Conservation (phyloP, 2,113 vertebrate genomes). For the Peromyscus maniculatus region DNA sequence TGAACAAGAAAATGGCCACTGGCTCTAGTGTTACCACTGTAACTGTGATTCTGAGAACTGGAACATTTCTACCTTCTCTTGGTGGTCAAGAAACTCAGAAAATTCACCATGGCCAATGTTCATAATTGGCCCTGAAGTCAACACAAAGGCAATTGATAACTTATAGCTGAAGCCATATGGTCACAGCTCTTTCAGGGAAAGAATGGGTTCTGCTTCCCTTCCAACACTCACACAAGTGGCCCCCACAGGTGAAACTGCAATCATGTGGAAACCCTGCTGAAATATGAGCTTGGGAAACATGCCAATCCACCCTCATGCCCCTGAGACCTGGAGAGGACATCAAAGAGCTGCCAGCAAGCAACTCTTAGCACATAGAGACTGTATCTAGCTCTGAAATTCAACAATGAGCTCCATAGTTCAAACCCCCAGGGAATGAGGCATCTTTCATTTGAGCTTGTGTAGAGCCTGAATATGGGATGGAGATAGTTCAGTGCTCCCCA, state of each 20-base stretch:
- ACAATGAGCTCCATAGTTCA: background rate
- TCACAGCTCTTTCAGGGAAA: background rate
- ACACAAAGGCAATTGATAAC: background rate
- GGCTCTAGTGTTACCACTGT: background rate
- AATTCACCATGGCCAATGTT: background rate
- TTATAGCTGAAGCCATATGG: background rate
- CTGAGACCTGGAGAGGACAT: background rate
- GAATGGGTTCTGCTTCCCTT: background rate
- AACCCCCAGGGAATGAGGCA: too few relatives aligned
- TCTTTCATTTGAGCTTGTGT: background rate
- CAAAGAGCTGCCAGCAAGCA: background rate
- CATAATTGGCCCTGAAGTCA: background rate
- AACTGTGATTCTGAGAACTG: constrained; percentile 29
- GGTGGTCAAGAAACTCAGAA: constrained; percentile 50
- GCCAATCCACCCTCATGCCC: background rate
- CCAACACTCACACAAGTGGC: background rate
- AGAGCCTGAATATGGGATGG: background rate
- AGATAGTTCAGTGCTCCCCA: background rate
- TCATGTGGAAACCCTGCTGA: background rate
- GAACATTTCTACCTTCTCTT: background rate
- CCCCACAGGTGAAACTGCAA: background rate
- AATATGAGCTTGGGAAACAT: background rate
- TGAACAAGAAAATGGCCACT: background rate
- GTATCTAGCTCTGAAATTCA: background rate
- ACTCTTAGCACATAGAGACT: background rate